phyloP scores from a whole-genome alignment of 2,888 invertebrate species.

The Acrocyrtus sp. region DNA sequence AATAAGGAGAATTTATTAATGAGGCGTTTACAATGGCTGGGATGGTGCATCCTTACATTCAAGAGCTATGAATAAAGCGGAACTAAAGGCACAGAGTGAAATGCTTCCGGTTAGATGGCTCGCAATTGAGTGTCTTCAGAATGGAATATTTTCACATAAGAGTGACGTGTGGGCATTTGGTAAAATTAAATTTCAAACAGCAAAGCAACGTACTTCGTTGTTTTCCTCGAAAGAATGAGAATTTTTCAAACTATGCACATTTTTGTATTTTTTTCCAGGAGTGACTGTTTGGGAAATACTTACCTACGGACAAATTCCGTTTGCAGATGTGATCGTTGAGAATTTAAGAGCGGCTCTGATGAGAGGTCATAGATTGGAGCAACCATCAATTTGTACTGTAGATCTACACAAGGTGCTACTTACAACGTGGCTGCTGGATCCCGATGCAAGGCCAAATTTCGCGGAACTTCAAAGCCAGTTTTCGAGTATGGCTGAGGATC shows the following conservation, averaged over 20 bases:
- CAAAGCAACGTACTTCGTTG: too few relatives aligned
- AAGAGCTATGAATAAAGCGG: constrained; percentile 94
- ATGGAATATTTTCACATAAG: constrained; percentile 96
- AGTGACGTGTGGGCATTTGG: constrained; percentile 99
- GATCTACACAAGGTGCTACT: constrained; percentile 98
- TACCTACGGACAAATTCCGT: constrained; percentile 94
- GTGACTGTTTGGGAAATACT: constrained; percentile 98
- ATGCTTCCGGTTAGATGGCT: constrained; percentile 99
- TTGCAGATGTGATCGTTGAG: constrained; percentile 89
- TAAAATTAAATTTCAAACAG: too few relatives aligned
- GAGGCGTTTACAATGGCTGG: constrained; percentile 99
- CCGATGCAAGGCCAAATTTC: constrained; percentile 93
- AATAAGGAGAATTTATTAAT: constrained; percentile 92
- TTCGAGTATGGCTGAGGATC: constrained; percentile 95
- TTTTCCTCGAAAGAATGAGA: too few relatives aligned
- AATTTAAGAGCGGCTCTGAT: constrained; percentile 94
- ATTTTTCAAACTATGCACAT: too few relatives aligned
- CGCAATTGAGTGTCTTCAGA: constrained; percentile 95
- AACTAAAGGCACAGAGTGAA: constrained; percentile 95
- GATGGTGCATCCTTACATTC: constrained; percentile 92
- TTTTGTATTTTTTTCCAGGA: too few relatives aligned
- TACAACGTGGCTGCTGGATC: constrained; percentile 98
- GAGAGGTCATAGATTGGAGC: constrained; percentile 91
- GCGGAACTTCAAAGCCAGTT: constrained; percentile 93
- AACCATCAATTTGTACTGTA: constrained; percentile 92